Conservation (phyloP, 2,888 invertebrate species). For the Drosophila barbarae region DNA sequence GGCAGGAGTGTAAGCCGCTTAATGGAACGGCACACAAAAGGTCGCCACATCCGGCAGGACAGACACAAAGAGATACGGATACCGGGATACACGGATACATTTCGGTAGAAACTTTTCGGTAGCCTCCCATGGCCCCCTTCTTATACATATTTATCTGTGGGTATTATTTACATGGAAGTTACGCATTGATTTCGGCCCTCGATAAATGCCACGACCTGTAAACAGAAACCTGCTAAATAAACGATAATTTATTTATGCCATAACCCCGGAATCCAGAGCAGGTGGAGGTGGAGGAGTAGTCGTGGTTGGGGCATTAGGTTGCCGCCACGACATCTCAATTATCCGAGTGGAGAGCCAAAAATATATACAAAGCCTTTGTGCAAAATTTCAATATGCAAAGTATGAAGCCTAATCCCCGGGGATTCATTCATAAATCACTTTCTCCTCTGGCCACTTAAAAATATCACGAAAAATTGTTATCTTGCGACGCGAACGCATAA, state of each 20-base stretch:
- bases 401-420: conserved; percentile 13
- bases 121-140: background rate
- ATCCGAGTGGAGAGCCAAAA: conserved; percentile 21
- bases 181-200: conserved; percentile 48
- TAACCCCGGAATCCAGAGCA: conserved; percentile 8
- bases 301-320: background rate
- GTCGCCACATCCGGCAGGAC: conserved; percentile 47
- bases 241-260: conserved; percentile 54
- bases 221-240: conserved; percentile 32
- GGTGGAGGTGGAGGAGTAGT: conserved; percentile 3
- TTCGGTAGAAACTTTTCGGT: conserved; percentile 17
- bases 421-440: conserved; percentile 30
- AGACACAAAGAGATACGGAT: conserved; percentile 11
- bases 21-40: conserved; percentile 68
- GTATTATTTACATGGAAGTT: conserved; percentile 53
- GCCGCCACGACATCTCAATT: conserved; percentile 14
- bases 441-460: conserved; percentile 18
- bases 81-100: conserved; percentile 2
- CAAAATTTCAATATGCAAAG: conserved; percentile 17
- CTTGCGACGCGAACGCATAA: conserved; percentile 20
- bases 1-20: conserved; percentile 58
- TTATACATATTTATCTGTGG: conserved; percentile 10
- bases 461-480: conserved; percentile 21
- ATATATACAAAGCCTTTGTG: conserved; percentile 13
- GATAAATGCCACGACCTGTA: conserved; percentile 30